Base-by-base conservation (phyloP, 2,888 invertebrate genomes). In the Byasa hedistus region DNA sequence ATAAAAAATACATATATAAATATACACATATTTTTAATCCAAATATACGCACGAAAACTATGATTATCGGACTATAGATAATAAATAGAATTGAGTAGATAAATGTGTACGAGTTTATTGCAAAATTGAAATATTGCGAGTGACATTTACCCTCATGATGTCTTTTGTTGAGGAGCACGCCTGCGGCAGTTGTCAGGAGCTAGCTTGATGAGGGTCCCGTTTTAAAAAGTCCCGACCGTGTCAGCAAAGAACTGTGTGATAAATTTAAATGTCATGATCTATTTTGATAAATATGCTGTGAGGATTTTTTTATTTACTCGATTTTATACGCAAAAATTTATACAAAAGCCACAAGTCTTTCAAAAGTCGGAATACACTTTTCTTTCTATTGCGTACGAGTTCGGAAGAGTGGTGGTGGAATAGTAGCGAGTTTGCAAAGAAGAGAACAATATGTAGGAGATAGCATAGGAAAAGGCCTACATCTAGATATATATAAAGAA, bases 191-290 rank as follows among this genome's bases (percentile, higher is more conserved):
- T 54, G 61, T 61, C 60, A 61, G 51, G 32, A 17, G 51, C 24
- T 27, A 17, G 27, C 22, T 61, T 61, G 61, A 61, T 52, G 27
- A 54, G 61, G 61, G 61, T 61, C 36, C 27, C 8, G 48, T 54
- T 52, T 61, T 23, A 61, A 61, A 61, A 61, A 61, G 51, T 61
- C 54, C 61, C 27, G 54, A 36, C 61, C n/a, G 27, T 36, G 22
- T 17, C 61, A 54, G 61, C 52, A 54, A 54, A 54, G 52, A 22
- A 54, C 21, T 54, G 52, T 54, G 22, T 54, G 52, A 54, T 54
- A 15, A 54, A 54, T 54, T 22, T 54, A 22, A 22, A 54, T 54
- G 22, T 54, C 52, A 54, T 3, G 10, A 54, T 22, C 12, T 54
- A 54, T 54, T n/a, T 19, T n/a, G 4, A n/a, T n/a, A 48, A n/a